These are phyloP conservation scores for Lepeophtheirus salmonis DNA, from an alignment of 1,140 invertebrate species.

Conservation along the genomic window DNA sequence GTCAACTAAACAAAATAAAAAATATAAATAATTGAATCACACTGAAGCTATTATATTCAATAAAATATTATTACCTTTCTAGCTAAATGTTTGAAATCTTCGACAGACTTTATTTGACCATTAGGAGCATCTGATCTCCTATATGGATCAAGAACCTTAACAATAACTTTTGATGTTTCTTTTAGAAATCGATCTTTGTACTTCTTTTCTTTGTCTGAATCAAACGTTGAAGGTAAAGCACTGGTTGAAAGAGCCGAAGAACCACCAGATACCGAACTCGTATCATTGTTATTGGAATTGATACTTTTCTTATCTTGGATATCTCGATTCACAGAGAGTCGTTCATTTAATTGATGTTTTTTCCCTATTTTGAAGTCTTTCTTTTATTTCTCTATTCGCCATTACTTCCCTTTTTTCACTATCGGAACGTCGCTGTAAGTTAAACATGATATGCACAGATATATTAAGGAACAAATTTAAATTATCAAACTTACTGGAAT, in stretches of 20 bases:
- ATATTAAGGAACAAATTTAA: neutral
- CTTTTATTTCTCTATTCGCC: constrained; percentile 7
- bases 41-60: too few relatives aligned
- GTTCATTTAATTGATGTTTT: neutral
- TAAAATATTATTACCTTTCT: constrained; percentile 60
- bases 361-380: neutral
- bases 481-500: constrained; percentile 40
- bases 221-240: neutral
- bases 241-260: neutral
- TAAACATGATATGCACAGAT: neutral
- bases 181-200: constrained; percentile 68
- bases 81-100: constrained; percentile 88
- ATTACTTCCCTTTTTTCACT: constrained; percentile 5
- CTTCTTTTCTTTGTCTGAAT: constrained; percentile 22
- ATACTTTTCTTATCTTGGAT: neutral
- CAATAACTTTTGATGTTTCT: constrained; percentile 72
- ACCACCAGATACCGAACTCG: neutral
- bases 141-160: constrained; percentile 72
- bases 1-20: constrained; percentile 49
- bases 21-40: constrained; percentile 17
- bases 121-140: constrained; percentile 58
- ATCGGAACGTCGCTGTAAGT: neutral
- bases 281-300: too few relatives aligned
- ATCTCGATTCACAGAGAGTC: too few relatives aligned
- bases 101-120: constrained; percentile 64